Conservation (phyloP, 23 tunicate genomes). For the Styela plicata region DNA sequence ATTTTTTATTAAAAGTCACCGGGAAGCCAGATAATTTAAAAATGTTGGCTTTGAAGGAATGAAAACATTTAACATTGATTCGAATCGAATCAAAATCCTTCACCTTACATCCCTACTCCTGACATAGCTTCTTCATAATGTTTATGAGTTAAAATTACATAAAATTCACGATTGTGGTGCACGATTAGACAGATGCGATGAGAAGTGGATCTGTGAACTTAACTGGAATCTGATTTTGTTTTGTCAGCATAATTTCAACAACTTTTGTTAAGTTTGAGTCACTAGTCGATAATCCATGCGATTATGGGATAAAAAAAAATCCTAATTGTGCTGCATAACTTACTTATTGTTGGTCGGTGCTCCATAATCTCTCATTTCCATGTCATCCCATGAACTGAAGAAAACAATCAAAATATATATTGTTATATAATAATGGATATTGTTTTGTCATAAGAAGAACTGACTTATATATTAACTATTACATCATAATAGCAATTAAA, state of each 20-base stretch:
- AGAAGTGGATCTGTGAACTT: background rate
- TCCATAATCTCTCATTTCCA: conserved; percentile 18
- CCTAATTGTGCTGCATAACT: background rate
- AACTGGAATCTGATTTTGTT: background rate
- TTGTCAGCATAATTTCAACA: no score
- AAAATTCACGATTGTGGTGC: background rate
- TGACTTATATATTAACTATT: no score
- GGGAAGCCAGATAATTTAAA: no score
- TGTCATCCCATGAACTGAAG: conserved; percentile 10
- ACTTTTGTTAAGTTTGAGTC: background rate
- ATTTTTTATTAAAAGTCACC: no score
- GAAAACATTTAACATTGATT: no score
- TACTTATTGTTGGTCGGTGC: background rate
- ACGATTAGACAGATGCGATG: background rate
- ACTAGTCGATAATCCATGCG: background rate
- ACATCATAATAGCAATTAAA: no score
- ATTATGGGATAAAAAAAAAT: no score
- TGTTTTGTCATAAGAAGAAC: no score
- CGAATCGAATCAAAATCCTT: no score
- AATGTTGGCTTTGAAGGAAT: no score
- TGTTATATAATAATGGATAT: background rate
- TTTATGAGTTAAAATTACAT: background rate
- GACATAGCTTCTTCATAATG: background rate
- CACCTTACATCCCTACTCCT: background rate
- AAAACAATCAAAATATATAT: background rate